A percentile compares a stretch with the other conserved stretches of the same genome.
Conservation (phyloP, 2,797 vertebrate species). For the Apogon talboti region DNA sequence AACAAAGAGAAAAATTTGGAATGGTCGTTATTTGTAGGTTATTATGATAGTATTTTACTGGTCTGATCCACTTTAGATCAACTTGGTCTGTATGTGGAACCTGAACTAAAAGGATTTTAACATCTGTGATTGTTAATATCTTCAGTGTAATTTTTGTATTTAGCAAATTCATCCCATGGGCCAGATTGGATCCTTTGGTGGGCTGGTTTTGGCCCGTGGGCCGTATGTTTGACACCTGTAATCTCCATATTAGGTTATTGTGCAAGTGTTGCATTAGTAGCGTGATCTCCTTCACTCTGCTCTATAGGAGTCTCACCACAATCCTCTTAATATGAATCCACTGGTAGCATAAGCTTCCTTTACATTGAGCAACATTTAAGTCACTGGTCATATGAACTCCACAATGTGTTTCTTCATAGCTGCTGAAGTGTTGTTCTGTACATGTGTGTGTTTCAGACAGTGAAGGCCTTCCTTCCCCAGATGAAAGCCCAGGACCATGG, state of each 20-base stretch:
- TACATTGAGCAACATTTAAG: conserved; percentile 46
- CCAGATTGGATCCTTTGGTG: no score
- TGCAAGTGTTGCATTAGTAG: conserved; percentile 25
- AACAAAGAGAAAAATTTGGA: no score
- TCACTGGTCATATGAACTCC: conserved; percentile 9
- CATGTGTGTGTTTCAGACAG: conserved; percentile 63
- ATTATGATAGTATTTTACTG: no score
- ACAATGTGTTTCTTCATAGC: conserved; percentile 12
- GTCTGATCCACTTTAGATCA: no score
- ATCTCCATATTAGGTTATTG: conserved; percentile 46
- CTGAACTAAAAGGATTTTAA: no score
- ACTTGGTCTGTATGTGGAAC: no score
- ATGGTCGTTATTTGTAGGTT: no score
- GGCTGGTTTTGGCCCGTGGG: no score
- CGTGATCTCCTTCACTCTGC: conserved; percentile 50
- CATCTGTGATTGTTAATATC: no score
- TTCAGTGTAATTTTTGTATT: no score
- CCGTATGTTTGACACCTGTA: no score
- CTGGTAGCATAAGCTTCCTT: conserved; percentile 38
- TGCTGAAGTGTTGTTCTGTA: conserved; percentile 9
- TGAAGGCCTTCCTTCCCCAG: conserved; percentile 78
- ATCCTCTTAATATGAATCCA: conserved; percentile 67
- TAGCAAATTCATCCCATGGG: no score
- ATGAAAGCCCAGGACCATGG: conserved; percentile 71
- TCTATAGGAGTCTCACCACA: conserved; percentile 31